phyloP scores from a whole-genome alignment of 2,797 vertebrate species.

The Cephalopachus bancanus region DNA sequence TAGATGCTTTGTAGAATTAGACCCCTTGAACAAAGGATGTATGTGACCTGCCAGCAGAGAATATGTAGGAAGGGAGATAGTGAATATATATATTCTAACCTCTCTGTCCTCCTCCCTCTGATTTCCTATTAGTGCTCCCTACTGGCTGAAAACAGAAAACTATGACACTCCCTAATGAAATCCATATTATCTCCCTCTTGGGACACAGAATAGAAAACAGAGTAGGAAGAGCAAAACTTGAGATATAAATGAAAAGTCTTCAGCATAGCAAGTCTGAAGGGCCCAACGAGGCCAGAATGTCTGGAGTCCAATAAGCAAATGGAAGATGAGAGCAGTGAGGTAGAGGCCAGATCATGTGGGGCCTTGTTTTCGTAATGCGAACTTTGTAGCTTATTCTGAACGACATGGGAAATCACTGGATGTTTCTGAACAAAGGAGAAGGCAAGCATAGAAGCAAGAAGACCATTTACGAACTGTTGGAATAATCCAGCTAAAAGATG shows the following conservation, averaged over 20 bases:
- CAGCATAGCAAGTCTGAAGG: background rate
- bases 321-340: background rate
- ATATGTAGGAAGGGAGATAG: background rate
- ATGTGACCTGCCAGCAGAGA: background rate
- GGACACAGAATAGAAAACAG: background rate
- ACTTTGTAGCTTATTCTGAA: background rate
- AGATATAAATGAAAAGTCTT: background rate
- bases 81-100: background rate
- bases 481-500: background rate
- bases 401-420: background rate
- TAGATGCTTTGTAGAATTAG: background rate
- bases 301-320: background rate
- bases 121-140: background rate
- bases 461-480: background rate
- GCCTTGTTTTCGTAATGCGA: background rate
- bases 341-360: background rate
- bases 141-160: background rate
- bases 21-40: background rate
- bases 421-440: background rate
- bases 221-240: background rate
- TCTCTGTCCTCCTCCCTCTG: background rate
- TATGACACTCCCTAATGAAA: background rate
- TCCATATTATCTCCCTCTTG: background rate
- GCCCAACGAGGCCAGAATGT: background rate
- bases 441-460: background rate